Evolutionary conservation across 2,797 vertebrate genomes (phyloP), one percentile per base, ranked within the genome.

Genomic region (Lagorchestes hirsutus): DNA sequence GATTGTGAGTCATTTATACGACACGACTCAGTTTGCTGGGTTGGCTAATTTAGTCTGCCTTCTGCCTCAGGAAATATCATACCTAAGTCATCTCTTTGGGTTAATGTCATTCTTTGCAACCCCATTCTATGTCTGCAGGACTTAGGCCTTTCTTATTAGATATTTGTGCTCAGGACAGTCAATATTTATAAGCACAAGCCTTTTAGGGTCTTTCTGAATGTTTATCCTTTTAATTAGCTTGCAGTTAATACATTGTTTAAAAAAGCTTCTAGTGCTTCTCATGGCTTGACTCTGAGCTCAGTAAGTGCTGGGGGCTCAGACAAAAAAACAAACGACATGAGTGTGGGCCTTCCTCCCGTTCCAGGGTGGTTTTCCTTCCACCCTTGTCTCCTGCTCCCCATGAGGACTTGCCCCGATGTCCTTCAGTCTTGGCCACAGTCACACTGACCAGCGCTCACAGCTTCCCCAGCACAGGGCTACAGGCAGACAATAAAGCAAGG

Each of bases 151-250:
- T 93, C 96, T 97, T 90, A 95, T 95, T 96, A 95, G 92, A 93
- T 11, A 6, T 95, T 96, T 92, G 92, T 62, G 92, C 74, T 92
- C 93, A 94, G 94, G 24, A 27, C 24, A 55, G 54, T 27, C 12
- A 10, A 14, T 34, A 54, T 96, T 97, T 97, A 91, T 96, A 95
- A 90, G 18, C 58, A 67, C 50, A 93, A 62, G 92, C 82, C 95
- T 96, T 97, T 96, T 92, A 62, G 95, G 95, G 11, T 0, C 57
- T 31, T 95, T 96, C 54, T 92, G 95, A 55, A 94, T 96, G 57
- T 82, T 97, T 96, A 94, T 93, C 67, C 95, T 95, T 87, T 96
- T 97, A 67, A 28, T 92, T 96, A 93, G 59, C 90, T 97, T 96
- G 62, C 96, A 97, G 94, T 97, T 95, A 96, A 91, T 91, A n/a